Conservation (phyloP, 2,113 vertebrate species). For the Macroglossus sobrinus region DNA sequence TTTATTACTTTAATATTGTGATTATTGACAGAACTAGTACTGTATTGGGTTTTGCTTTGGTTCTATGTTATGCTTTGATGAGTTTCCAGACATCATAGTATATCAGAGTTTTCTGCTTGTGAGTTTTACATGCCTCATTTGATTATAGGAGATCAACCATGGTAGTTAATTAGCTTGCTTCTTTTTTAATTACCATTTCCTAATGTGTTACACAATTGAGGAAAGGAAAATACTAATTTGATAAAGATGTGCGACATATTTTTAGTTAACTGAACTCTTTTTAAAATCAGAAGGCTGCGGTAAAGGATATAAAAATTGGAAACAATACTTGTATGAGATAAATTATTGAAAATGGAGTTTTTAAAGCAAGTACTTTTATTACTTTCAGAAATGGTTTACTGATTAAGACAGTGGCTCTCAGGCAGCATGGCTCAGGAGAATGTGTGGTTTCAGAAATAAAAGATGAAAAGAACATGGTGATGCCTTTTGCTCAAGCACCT, state of each 20-base stretch:
- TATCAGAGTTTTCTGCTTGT: background rate
- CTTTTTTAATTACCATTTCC: constrained; percentile 15
- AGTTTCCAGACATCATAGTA: background rate
- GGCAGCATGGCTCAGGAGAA: background rate
- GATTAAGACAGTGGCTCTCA: background rate
- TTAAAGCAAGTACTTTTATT: background rate
- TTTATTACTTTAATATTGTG: background rate
- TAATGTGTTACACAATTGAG: constrained; percentile 38
- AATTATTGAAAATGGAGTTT: constrained; percentile 6
- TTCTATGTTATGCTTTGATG: constrained; percentile 24
- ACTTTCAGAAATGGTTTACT: background rate
- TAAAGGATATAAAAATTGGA: background rate
- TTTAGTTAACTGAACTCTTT: constrained; percentile 52
- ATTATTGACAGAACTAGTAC: background rate
- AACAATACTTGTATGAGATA: constrained; percentile 40
- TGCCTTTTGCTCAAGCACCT: background rate
- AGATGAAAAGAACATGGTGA: background rate
- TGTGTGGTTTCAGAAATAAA: background rate
- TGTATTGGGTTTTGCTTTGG: background rate
- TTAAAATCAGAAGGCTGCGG: background rate
- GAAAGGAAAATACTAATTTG: constrained; percentile 58
- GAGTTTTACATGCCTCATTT: background rate
- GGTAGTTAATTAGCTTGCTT: constrained; percentile 3
- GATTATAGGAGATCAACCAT: background rate
- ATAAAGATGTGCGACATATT: constrained; percentile 37